A percentile compares a stretch with the other conserved stretches of the same genome.
phyloP scores from a whole-genome alignment of 2,888 invertebrate genomes.

The Drosophila eohydei region DNA sequence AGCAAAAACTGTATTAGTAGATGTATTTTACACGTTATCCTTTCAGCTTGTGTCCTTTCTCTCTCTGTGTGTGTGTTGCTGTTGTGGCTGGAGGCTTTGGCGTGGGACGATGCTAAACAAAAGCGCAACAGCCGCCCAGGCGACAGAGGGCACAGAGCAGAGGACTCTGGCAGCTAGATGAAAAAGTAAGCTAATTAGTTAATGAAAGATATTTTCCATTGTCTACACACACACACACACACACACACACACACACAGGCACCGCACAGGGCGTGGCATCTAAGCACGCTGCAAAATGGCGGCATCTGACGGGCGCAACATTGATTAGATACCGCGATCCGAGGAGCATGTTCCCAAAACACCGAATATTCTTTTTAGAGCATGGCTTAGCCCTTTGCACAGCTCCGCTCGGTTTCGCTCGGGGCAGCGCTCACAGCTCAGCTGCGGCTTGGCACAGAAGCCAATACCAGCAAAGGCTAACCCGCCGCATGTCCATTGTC shows the following conservation, averaged over 20 bases:
- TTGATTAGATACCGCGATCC: constrained; percentile 16
- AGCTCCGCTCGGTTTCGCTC: constrained; percentile 1
- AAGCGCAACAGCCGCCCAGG: constrained; percentile 54
- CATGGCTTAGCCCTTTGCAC: constrained; percentile 7
- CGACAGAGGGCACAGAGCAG: constrained; percentile 17
- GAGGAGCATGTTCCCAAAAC: not conserved
- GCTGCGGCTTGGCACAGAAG: constrained; percentile 8
- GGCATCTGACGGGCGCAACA: constrained; percentile 4
- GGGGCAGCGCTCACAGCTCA: not conserved
- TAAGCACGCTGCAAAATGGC: constrained; percentile 1
- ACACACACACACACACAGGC: constrained; percentile 1
- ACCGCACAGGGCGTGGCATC: constrained; percentile 3
- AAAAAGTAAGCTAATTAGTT: constrained; percentile 81
- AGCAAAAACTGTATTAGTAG: constrained; percentile 58
- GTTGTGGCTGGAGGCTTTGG: constrained; percentile 10
- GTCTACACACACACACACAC: constrained; percentile 39
- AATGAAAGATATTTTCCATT: constrained; percentile 80
- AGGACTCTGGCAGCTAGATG: constrained; percentile 47
- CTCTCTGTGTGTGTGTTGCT: not conserved
- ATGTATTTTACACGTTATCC: constrained; percentile 76
- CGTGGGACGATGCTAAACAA: constrained; percentile 46
- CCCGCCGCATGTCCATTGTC: constrained; percentile 30
- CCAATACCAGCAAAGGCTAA: constrained; percentile 10
- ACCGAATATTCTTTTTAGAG: constrained; percentile 1
- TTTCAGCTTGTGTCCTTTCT: constrained; percentile 45